Base-by-base conservation (phyloP, 2,113 vertebrate genomes). In the Bubo blakistoni region DNA sequence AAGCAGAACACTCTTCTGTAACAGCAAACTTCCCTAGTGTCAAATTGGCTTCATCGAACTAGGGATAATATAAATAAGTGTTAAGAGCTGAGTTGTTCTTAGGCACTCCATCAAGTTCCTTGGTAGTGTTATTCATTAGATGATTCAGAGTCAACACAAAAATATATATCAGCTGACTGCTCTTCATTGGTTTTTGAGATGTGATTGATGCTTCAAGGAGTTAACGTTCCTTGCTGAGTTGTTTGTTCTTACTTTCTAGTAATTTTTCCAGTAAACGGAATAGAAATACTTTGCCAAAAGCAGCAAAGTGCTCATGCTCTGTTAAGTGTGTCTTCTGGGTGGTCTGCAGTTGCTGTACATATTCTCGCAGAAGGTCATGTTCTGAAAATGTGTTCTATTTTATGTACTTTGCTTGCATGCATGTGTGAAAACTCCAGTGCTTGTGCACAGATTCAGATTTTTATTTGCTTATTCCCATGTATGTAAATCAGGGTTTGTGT, bases 311-410 rank as follows among this genome's bases (percentile, higher is more conserved):
- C 80, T 90, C 73, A 44, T 92, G 46, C 86, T 92, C 87, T 94
- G 70, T 93, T 92, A 63, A 82, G 16, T 88, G 54, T 91, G 55
- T 96, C 81, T 90, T 14, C 83, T 93, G 91, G 67, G 82, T 97
- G 94, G 89, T 95, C 79, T 92, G 90, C 72, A 80, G 70, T 94
- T 90, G 92, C 88, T 97, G 95, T 97, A 94, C 82, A 93, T 96
- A 95, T 83, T 97, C 89, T 96, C 92, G 90, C 81, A 90, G 81
- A 86, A 86, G 82, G 62, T 96, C 92, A 80, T 2, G 2, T 94
- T 94, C 86, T 90, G 62, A 94, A 94, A 94, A 58, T 36, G 51
- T 90, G 88, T 90, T 86, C 8, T 12, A 42, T 96, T 96, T 86
- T 91, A 72, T 86, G 81, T 96, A 86, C 74, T 94, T 94, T 80